Conservation (phyloP, 1,140 invertebrate species). For the Argopecten irradians region DNA sequence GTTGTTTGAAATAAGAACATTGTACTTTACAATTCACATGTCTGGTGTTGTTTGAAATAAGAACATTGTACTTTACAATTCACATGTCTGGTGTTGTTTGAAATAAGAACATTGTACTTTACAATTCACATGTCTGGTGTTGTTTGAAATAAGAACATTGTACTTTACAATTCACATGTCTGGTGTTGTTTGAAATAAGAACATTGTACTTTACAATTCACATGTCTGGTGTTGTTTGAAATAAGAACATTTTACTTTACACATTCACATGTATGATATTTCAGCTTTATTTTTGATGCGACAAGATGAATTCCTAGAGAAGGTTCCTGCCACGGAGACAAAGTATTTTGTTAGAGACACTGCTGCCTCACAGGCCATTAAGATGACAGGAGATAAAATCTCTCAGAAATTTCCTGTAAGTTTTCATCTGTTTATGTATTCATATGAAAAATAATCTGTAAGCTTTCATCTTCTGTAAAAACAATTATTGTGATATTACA, state of each 20-base stretch:
- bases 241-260: not conserved
- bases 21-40: no score
- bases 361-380: constrained; percentile 63
- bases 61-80: no score
- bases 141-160: no score
- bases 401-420: constrained; percentile 71
- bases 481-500: no score
- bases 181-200: not conserved
- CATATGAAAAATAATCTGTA: no score
- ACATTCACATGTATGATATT: constrained; percentile 33
- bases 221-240: not conserved
- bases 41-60: no score
- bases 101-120: no score
- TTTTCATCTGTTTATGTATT: constrained; percentile 10
- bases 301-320: constrained; percentile 67
- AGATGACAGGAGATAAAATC: constrained; percentile 64
- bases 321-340: constrained; percentile 60
- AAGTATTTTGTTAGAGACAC: constrained; percentile 63
- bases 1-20: no score
- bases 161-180: not conserved
- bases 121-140: not conserved
- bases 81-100: no score
- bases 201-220: no score
- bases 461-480: no score
- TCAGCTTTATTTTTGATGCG: constrained; percentile 70